phyloP scores from a whole-genome alignment of 2,797 vertebrate genomes.

The Ficedula albicollis region DNA sequence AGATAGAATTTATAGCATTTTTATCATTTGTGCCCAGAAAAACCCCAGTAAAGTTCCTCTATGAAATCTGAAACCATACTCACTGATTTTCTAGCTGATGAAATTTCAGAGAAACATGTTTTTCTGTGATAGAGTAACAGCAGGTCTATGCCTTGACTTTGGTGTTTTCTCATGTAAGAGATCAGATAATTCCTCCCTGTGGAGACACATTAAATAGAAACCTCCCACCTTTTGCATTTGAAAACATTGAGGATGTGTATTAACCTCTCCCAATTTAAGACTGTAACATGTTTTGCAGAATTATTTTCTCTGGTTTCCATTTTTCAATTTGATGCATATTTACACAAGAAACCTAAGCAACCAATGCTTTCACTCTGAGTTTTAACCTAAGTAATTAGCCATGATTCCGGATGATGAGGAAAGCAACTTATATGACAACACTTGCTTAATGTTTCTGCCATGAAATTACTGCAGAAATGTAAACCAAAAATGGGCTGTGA shows the following conservation, averaged over 20 bases:
- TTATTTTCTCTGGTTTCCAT: not conserved
- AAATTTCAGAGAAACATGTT: conserved; percentile 63
- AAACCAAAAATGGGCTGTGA: not conserved
- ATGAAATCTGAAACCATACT: conserved; percentile 55
- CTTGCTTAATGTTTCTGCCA: not conserved
- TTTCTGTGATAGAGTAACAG: conserved; percentile 24
- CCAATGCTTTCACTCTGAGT: not conserved
- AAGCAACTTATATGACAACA: not conserved
- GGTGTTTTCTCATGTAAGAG: conserved; percentile 54
- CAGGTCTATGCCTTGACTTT: conserved; percentile 7
- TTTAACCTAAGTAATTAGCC: not conserved
- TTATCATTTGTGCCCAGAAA: conserved; percentile 46
- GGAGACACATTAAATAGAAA: not conserved
- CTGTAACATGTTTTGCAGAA: not conserved
- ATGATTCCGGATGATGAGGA: not conserved
- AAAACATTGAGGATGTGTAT: not conserved
- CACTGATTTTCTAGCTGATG: conserved; percentile 66
- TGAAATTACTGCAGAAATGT: not conserved
- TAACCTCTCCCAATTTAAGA: conserved; percentile 21
- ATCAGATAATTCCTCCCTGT: conserved; percentile 31
- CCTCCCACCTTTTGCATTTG: conserved; percentile 15
- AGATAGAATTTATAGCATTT: conserved; percentile 66
- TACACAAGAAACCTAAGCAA: not conserved
- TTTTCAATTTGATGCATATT: not conserved
- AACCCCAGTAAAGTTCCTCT: conserved; percentile 41